phyloP scores from a whole-genome alignment of 2,113 vertebrate species.

The Eulemur rufifrons region DNA sequence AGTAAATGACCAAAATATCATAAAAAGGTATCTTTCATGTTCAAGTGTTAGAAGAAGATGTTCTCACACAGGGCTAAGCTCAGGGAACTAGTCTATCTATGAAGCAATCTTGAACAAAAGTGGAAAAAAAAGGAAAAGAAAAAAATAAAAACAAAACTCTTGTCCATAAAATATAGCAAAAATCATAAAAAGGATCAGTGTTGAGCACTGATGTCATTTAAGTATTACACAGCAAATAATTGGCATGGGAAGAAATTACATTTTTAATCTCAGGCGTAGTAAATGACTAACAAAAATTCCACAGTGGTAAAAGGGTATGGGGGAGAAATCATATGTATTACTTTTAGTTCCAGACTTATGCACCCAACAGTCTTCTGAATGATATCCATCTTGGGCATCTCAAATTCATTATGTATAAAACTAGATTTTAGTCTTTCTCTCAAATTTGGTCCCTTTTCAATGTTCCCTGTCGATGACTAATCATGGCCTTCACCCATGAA shows the following conservation, averaged over 20 bases:
- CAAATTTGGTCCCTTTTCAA: not conserved
- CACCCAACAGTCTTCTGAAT: not conserved
- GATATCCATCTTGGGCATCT: not conserved
- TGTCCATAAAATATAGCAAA: not conserved
- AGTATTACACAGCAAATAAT: not conserved
- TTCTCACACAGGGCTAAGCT: not conserved
- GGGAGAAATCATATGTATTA: not conserved
- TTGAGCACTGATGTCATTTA: not conserved
- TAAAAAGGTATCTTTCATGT: not conserved
- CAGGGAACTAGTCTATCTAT: not conserved
- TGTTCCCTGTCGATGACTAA: not conserved
- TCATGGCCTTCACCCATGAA: not conserved
- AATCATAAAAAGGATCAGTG: not conserved
- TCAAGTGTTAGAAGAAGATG: not conserved
- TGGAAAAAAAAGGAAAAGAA: not conserved
- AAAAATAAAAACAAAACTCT: not conserved
- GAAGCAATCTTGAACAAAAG: not conserved
- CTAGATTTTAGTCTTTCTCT: not conserved
- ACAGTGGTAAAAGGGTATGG: not conserved
- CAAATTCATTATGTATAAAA: not conserved
- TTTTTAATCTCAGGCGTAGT: not conserved
- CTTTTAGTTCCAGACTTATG: not conserved
- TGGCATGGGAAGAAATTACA: not conserved
- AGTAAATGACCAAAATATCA: not conserved
- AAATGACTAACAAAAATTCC: not conserved